Base-by-base conservation (phyloP, 2,888 invertebrate genomes). In the Pharmacophagus antenor region DNA sequence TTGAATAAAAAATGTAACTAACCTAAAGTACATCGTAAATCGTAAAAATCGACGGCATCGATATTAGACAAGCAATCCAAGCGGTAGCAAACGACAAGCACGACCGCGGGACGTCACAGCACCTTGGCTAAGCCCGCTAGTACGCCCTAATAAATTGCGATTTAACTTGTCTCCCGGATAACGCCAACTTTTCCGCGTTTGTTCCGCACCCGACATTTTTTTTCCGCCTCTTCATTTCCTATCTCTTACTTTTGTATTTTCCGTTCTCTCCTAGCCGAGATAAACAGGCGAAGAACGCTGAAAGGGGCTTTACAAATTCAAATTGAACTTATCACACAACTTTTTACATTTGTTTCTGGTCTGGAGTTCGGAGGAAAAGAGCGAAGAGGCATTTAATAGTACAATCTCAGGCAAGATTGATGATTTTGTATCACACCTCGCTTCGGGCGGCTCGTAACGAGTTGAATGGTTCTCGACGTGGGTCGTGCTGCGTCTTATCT, bases 251-350 rank as follows among this genome's bases (percentile, higher is more conserved):
- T 89, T 90, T 89, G 89, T 90, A 89, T 89, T 89, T 88, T 87
- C 79, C 82, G 86, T 84, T 88, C 88, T 82, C 79, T 88, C 84
- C 84, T 80, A 77, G 80, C 79, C 80, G 85, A 88, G 90, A 90
- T 90, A 90, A 90, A 89, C 90, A 88, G 89, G 88, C 87, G 90
- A 87, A 88, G 87, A 86, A 86, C 86, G 90, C 75, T 88, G 88
- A 90, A 90, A 90, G 87, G 90, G 88, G 90, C 90, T 90, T 90
- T 90, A 89, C 90, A 90, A 90, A 90, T 90, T 90, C 90, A 89
- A 90, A 90, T 90, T 89, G 90, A 88, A 90, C 89, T 90, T 90
- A 90, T 90, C 90, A 89, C 90, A 88, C 88, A 90, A 90, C 89
- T 90, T 90, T 90, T 90, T 90, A 90, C 90, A 90, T 90, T 90